Percentiles rank a stretch among this genome's conserved stretches.
Conservation (phyloP, 2,797 vertebrate species). For the Lepilemur ruficaudatus region DNA sequence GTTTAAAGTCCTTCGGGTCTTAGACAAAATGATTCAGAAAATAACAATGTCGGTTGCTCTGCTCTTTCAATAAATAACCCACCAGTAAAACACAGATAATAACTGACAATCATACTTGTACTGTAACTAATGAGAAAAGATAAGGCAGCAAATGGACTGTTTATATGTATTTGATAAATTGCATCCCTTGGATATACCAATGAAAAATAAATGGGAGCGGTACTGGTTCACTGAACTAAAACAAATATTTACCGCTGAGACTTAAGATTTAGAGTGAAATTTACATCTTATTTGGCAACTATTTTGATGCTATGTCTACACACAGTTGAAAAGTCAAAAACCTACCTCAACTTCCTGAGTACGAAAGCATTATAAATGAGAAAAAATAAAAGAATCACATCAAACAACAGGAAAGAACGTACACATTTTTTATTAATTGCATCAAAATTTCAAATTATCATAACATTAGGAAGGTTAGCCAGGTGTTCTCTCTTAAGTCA, state of each 20-base stretch:
- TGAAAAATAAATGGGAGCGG: conserved; percentile 36
- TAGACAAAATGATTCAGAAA: conserved; percentile 76
- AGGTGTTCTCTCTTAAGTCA: conserved; percentile 35
- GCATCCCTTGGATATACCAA: conserved; percentile 57
- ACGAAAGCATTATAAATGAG: conserved; percentile 87
- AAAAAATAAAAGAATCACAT: conserved; percentile 83
- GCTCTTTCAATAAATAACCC: conserved; percentile 75
- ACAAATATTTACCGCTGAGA: conserved; percentile 67
- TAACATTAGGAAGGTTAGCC: conserved; percentile 62
- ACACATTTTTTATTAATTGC: conserved; percentile 75
- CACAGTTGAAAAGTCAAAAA: conserved; percentile 83
- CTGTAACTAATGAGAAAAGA: conserved; percentile 78
- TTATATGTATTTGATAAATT: conserved; percentile 75
- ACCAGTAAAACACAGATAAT: conserved; percentile 76
- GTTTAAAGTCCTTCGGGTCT: conserved; percentile 73
- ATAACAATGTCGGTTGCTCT: conserved; percentile 69
- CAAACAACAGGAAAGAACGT: conserved; percentile 77
- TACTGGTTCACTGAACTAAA: conserved; percentile 67
- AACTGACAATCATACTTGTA: conserved; percentile 74
- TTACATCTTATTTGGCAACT: conserved; percentile 66
- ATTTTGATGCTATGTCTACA: conserved; percentile 68
- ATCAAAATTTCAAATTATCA: conserved; percentile 66
- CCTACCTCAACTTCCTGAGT: conserved; percentile 98
- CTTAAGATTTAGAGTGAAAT: conserved; percentile 60
- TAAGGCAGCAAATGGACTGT: conserved; percentile 75